Evolutionary conservation across 2,113 vertebrate species (phyloP).

Genomic region (Myrmophylax atrothorax): DNA sequence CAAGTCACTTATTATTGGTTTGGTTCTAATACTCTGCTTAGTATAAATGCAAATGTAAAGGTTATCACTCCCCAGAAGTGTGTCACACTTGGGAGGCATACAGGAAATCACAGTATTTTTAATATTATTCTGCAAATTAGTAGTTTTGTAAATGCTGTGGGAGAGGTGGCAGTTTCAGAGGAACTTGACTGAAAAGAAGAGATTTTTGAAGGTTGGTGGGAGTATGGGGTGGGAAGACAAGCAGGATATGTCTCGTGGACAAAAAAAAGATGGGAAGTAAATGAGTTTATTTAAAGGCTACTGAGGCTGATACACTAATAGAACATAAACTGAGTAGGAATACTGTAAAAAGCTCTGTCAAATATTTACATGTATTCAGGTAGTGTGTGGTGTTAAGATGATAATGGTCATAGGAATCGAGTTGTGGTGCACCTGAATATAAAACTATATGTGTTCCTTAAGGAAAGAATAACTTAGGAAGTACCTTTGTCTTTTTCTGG

Average conservation of each 20-base stretch:
- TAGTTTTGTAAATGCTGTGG: background rate
- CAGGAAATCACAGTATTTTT: conserved; percentile 23
- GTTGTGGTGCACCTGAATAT: background rate
- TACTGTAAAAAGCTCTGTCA: background rate
- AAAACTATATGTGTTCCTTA: background rate
- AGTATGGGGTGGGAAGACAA: conserved; percentile 47
- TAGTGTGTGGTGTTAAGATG: background rate
- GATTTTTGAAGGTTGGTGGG: conserved; percentile 38
- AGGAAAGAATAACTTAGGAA: background rate
- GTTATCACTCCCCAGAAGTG: background rate
- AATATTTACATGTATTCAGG: conserved; percentile 28
- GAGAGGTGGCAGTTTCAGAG: conserved; percentile 36
- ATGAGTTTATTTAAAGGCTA: conserved; percentile 21
- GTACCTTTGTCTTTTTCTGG: background rate
- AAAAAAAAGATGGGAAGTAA: background rate
- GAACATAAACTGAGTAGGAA: conserved; percentile 32
- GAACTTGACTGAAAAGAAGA: conserved; percentile 41
- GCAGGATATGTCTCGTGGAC: conserved; percentile 10
- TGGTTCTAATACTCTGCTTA: background rate
- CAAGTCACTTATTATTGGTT: background rate
- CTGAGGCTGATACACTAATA: conserved; percentile 18
- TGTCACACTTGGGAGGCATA: background rate
- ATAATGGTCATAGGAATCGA: background rate
- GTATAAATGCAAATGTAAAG: background rate
- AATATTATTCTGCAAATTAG: background rate